These are phyloP conservation scores for Rhadina sibilatrix DNA, from an alignment of 2,113 vertebrate species.

Conservation along the genomic window DNA sequence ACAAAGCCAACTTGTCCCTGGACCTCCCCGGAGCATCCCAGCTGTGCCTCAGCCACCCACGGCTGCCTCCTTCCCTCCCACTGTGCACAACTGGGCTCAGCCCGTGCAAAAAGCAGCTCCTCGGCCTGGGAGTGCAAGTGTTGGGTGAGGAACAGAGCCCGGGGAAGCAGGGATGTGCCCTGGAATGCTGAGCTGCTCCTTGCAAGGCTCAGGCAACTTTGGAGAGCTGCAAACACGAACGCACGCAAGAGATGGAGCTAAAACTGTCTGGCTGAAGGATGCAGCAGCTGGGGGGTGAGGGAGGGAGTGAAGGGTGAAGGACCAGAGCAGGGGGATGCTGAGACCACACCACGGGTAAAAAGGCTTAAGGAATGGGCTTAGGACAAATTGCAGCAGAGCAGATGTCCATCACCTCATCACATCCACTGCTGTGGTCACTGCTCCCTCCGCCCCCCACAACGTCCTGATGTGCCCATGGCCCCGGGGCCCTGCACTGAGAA, in stretches of 20 bases:
- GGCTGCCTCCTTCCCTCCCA: not conserved
- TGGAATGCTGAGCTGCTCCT: not conserved
- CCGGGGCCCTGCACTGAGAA: not conserved
- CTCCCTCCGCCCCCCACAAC: not conserved
- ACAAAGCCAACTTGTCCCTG: conserved; percentile 14
- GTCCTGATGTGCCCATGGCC: not conserved
- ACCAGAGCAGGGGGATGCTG: not conserved
- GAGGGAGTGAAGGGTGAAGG: not conserved
- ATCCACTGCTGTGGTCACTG: not conserved
- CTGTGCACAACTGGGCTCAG: not conserved
- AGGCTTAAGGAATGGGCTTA: not conserved
- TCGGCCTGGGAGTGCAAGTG: not conserved
- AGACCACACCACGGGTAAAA: rapidly evolving
- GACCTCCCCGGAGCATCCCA: conserved; percentile 53
- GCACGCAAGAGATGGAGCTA: rapidly evolving
- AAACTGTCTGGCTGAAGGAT: rapidly evolving
- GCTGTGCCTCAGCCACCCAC: conserved; percentile 42
- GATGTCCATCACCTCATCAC: not conserved
- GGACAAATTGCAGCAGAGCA: not conserved
- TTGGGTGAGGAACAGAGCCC: rapidly evolving
- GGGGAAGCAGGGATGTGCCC: not conserved
- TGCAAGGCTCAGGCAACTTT: not conserved
- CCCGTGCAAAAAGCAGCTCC: not conserved
- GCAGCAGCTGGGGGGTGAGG: not conserved
- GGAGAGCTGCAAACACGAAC: rapidly evolving